Conservation (phyloP, 2,888 invertebrate species). For the Masnerella sp. region DNA sequence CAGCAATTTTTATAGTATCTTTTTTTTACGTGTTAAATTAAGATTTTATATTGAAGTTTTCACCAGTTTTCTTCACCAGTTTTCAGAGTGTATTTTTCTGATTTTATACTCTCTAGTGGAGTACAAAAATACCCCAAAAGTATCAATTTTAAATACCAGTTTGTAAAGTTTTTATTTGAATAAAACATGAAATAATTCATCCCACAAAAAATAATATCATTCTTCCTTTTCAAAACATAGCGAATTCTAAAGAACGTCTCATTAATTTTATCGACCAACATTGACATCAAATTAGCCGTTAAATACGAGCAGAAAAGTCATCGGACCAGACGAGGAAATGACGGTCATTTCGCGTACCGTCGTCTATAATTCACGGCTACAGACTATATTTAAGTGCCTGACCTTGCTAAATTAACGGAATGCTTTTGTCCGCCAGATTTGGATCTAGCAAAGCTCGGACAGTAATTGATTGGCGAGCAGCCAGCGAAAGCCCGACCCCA, state of each 20-base stretch:
- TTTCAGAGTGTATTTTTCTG: too few species aligned
- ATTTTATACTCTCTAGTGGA: too few species aligned
- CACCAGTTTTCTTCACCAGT: too few species aligned
- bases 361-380: slow-evolving; percentile 34
- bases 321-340: slow-evolving; percentile 30
- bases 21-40: too few species aligned
- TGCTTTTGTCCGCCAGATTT: slow-evolving; percentile 40
- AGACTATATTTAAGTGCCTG: slow-evolving; percentile 37
- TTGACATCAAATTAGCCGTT: slow-evolving; percentile 22
- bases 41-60: too few species aligned
- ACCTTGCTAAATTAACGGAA: slow-evolving; percentile 54
- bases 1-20: too few species aligned
- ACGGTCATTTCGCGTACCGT: slow-evolving; percentile 14
- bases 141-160: too few species aligned
- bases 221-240: background rate
- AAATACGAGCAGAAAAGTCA: slow-evolving; percentile 26
- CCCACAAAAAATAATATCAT: too few species aligned
- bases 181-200: too few species aligned
- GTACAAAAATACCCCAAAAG: too few species aligned
- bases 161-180: too few species aligned
- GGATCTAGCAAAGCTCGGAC: slow-evolving; percentile 38
- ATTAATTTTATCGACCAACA: slow-evolving; percentile 9
- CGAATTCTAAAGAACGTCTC: slow-evolving; percentile 1
- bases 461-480: slow-evolving; percentile 48
- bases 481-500: slow-evolving; percentile 34